Percentiles rank a stretch among this genome's conserved stretches.
phyloP scores from a whole-genome alignment of 2,113 vertebrate genomes.

The Notiomystis cincta region DNA sequence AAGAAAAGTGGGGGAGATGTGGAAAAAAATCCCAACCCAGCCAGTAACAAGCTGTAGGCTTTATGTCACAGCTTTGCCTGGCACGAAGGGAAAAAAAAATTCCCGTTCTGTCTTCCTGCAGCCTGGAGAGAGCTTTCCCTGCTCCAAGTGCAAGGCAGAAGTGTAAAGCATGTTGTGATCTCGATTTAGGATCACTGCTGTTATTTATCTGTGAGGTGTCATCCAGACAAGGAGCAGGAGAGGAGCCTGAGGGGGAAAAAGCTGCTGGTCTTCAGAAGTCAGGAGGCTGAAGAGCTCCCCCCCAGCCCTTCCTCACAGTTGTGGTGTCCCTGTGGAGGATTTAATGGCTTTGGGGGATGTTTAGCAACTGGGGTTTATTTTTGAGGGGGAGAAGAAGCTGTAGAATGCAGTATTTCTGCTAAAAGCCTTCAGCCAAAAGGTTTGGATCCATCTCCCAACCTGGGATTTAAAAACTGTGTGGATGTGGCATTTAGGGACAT shows the following conservation, averaged over 20 bases:
- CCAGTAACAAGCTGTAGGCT: neutral
- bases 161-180: neutral
- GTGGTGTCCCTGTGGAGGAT: neutral
- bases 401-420: neutral
- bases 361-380: neutral
- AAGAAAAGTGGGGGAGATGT: conserved; percentile 15
- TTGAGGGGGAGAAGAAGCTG: neutral
- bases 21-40: neutral
- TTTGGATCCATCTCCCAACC: neutral
- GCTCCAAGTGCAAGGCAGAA: neutral
- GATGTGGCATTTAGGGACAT: neutral
- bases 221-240: neutral
- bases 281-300: neutral
- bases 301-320: fast-evolving
- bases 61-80: conserved; percentile 62
- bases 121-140: conserved; percentile 12
- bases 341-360: neutral
- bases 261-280: neutral
- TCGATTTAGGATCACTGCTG: neutral
- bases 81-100: neutral
- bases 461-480: fast-evolving
- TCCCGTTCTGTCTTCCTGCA: conserved; percentile 11
- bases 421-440: neutral
- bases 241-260: neutral
- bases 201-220: neutral